These are phyloP conservation scores for Gopherus flavomarginatus DNA, from an alignment of 2,113 vertebrate species.

Conservation along the genomic window DNA sequence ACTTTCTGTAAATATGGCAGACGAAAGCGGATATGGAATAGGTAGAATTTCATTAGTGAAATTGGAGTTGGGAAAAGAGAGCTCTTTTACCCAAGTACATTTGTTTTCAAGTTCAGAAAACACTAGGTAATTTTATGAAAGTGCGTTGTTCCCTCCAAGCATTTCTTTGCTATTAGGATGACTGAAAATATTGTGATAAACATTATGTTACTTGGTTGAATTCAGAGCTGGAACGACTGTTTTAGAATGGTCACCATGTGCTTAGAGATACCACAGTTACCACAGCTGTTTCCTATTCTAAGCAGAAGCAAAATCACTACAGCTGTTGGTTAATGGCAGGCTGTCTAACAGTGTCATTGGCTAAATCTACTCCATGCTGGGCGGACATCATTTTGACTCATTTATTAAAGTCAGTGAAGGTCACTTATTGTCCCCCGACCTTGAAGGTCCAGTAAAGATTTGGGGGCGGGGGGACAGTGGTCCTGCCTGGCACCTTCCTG, in stretches of 20 bases:
- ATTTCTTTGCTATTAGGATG: rapidly evolving
- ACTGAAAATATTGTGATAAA: rapidly evolving
- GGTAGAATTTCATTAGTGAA: rapidly evolving
- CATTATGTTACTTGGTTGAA: rapidly evolving
- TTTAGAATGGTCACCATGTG: background rate
- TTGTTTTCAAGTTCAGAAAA: background rate
- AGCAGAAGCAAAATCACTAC: background rate
- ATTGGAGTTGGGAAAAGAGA: background rate
- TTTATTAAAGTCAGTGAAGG: background rate
- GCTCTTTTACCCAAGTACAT: background rate
- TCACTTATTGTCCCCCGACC: background rate
- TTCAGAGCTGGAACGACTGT: background rate
- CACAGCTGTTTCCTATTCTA: background rate
- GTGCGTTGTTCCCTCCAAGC: rapidly evolving
- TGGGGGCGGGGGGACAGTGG: background rate
- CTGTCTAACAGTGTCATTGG: background rate
- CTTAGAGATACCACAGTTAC: background rate
- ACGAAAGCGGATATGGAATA: background rate
- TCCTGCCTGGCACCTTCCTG: background rate
- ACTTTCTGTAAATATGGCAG: rapidly evolving
- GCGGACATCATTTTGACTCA: background rate
- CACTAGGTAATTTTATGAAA: rapidly evolving
- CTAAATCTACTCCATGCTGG: background rate
- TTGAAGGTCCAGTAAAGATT: background rate
- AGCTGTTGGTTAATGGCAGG: background rate